A percentile compares a stretch with the other conserved stretches of the same genome.
These are phyloP conservation scores for Dreissena rostriformis DNA, from an alignment of 1,140 invertebrate species.

Conservation along the genomic window DNA sequence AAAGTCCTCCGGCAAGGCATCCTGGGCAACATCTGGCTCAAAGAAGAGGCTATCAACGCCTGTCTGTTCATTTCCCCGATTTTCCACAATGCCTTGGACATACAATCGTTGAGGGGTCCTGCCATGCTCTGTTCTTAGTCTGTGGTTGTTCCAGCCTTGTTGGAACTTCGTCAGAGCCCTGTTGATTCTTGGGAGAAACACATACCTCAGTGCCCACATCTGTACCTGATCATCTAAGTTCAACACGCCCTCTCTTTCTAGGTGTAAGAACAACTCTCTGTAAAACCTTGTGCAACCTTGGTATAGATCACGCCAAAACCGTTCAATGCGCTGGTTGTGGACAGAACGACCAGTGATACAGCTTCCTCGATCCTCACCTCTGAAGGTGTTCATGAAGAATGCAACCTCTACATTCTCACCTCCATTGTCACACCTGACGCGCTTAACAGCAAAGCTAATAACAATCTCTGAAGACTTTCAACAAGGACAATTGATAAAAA, in stretches of 20 bases:
- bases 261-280: background rate
- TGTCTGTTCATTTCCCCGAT: background rate
- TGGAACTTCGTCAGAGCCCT: slow-evolving; percentile 2
- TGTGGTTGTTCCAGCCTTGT: slow-evolving; percentile 35
- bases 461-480: no score
- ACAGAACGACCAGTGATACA: slow-evolving; percentile 48
- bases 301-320: slow-evolving; percentile 57
- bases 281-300: slow-evolving; percentile 4
- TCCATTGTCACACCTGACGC: slow-evolving; percentile 58
- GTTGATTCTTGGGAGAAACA: slow-evolving; percentile 38
- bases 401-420: slow-evolving; percentile 61
- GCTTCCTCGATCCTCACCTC: background rate
- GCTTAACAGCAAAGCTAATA: no score
- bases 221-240: slow-evolving; percentile 12
- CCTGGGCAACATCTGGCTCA: background rate
- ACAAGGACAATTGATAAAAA: no score
- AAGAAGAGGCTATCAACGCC: slow-evolving; percentile 16
- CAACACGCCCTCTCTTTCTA: slow-evolving; percentile 19
- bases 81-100: background rate
- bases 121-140: slow-evolving; percentile 18
- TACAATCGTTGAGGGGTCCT: slow-evolving; percentile 31
- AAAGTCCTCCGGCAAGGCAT: background rate
- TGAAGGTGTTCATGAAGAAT: slow-evolving; percentile 51
- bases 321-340: slow-evolving; percentile 58
- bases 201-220: background rate